phyloP scores from a whole-genome alignment of 1,140 invertebrate species.

The Monochamus saltuarius region DNA sequence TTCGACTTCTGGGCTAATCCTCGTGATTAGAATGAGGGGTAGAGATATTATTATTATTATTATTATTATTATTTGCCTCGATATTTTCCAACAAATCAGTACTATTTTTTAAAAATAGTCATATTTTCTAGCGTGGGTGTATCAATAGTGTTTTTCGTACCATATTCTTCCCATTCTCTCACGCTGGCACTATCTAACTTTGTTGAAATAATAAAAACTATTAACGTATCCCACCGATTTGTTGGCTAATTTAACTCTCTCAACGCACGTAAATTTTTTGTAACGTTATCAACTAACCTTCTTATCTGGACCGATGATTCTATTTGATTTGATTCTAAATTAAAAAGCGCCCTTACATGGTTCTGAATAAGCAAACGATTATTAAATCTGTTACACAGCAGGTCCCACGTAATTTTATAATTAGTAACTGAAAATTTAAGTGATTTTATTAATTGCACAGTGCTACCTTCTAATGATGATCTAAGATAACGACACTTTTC shows the following conservation, averaged over 20 bases:
- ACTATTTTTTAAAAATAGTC: neutral
- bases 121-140: neutral
- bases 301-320: neutral
- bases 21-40: too few species aligned
- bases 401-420: neutral
- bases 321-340: neutral
- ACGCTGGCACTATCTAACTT: neutral
- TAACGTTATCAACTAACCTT: neutral
- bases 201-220: neutral
- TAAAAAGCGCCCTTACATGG: neutral
- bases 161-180: neutral
- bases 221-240: neutral
- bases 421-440: neutral
- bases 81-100: too few species aligned
- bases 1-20: too few species aligned
- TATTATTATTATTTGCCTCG: too few species aligned
- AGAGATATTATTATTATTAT: too few species aligned
- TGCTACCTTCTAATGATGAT: too few species aligned
- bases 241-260: neutral
- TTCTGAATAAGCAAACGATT: neutral
- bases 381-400: neutral
- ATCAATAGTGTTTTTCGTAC: neutral
- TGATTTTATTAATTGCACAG: neutral
- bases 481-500: too few species aligned
- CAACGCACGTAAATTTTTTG: neutral